Conservation (phyloP, 1,140 invertebrate species). For the Ptiloglossa arizonensis region DNA sequence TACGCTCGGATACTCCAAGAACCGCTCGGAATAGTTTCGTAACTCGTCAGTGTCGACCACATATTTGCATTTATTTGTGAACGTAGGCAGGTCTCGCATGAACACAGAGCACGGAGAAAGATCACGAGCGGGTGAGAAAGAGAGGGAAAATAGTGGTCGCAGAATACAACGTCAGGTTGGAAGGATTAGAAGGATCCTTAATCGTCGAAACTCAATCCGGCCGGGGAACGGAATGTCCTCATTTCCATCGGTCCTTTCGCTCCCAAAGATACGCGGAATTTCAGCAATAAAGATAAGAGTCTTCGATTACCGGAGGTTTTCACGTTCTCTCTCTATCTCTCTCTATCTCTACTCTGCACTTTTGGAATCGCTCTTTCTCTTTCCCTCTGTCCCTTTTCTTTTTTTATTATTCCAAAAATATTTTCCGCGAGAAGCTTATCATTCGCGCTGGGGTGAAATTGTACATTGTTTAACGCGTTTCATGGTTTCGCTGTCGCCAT, state of each 20-base stretch:
- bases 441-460: no score
- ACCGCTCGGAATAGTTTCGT: conserved; percentile 51
- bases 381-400: not conserved
- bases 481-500: no score
- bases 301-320: conserved; percentile 64
- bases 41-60: conserved; percentile 49
- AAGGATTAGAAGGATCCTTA: conserved; percentile 72
- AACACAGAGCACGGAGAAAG: conserved; percentile 12
- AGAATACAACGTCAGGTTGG: conserved; percentile 58
- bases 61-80: conserved; percentile 62
- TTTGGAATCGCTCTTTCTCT: not conserved
- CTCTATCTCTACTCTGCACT: no score
- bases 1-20: conserved; percentile 39
- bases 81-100: conserved; percentile 50
- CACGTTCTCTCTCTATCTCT: conserved; percentile 22
- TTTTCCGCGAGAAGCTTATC: conserved; percentile 22
- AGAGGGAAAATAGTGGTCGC: conserved; percentile 30
- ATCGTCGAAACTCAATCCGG: conserved; percentile 70
- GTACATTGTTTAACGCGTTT: no score
- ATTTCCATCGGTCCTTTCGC: conserved; percentile 63
- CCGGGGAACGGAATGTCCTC: conserved; percentile 70
- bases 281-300: conserved; percentile 75
- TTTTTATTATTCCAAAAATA: conserved; percentile 39
- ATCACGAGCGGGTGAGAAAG: conserved; percentile 27
- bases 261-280: conserved; percentile 69